Evolutionary conservation across 2,113 vertebrate species (phyloP).

Genomic region (Sphaerodactylus townsendi): DNA sequence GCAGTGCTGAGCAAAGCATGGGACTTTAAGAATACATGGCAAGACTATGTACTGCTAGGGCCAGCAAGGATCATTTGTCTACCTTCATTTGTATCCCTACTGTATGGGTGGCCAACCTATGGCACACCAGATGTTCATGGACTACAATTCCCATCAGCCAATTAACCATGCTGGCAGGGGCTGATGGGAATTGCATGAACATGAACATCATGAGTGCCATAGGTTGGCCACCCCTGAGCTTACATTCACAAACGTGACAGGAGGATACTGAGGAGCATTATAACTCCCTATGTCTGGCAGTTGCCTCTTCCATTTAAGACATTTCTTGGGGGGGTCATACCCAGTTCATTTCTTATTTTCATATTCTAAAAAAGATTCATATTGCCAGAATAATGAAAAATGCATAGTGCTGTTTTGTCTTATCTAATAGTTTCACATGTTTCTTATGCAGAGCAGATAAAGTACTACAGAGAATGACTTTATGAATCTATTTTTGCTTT

Average conservation of each 20-base stretch:
- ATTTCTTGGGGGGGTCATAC: not conserved
- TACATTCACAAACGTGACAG: not conserved
- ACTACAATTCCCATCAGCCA: too few species aligned
- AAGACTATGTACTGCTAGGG: too few species aligned
- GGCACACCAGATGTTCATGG: too few species aligned
- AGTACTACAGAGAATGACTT: conserved; percentile 62
- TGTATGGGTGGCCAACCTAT: too few species aligned
- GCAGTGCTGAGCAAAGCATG: too few species aligned
- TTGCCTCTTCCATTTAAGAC: not conserved
- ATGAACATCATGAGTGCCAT: too few species aligned
- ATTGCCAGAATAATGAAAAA: not conserved
- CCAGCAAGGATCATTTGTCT: too few species aligned
- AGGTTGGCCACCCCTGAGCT: too few species aligned
- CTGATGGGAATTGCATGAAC: too few species aligned
- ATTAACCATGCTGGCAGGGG: too few species aligned
- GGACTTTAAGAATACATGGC: too few species aligned
- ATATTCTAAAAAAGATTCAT: not conserved
- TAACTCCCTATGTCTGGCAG: not conserved
- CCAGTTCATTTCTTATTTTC: not conserved
- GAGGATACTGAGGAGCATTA: not conserved
- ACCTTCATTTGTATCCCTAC: too few species aligned
- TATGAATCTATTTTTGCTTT: conserved; percentile 19
- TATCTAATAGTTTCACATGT: conserved; percentile 31
- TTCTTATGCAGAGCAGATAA: conserved; percentile 49
- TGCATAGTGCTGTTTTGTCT: not conserved